Evolutionary conservation across 2,113 vertebrate species (phyloP), one percentile per base, ranked within the genome.

Genomic region (Ameiurus melas): DNA sequence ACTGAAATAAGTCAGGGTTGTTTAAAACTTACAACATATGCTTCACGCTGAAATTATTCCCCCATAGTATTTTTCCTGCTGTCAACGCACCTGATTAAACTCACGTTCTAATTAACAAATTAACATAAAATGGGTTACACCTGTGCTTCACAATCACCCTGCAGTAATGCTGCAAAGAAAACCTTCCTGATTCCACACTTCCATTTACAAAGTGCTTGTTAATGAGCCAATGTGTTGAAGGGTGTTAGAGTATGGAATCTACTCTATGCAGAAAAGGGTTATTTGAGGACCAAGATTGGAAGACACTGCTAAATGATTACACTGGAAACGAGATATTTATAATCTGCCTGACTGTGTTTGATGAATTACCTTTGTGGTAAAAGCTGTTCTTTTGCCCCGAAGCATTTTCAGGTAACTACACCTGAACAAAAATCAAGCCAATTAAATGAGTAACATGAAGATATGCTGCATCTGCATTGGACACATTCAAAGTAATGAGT

Each of bases 301-400:
- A 62, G 30, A 55, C 78, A 39, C 9, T 22, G 30, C 19, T 58
- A 36, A 81, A 81, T n/a, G 30, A 58, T 58, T 30, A 20, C 12
- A 62, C 80, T 82, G 14, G 57, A 82, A 82, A 62, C 13, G 9
- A 82, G 80, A 39, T 60, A 82, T 82, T 39, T 82, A 82, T 58
- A n/a, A 57, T 60, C 30, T 25, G 20, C 55, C 30, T 27, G 33
- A 58, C 33, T 83, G 80, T 62, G 36, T 17, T 83, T 62, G 80
- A 83, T 62, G 53, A 60, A 60, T 60, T 82, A 60, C 12, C 10
- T 58, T 81, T 25, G 19, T 36, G 53, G 58, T 83, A 62, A 39
- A 58, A 60, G 57, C n/a, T 39, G 33, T 83, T 62, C 80, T 27
- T 62, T 62, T 2, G 8, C 47, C 43, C 43, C 13, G 13, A 78